Evolutionary conservation across 2,888 invertebrate species (phyloP), one percentile per base, ranked within the genome.

Genomic region (Chrysopilus asiliformis): DNA sequence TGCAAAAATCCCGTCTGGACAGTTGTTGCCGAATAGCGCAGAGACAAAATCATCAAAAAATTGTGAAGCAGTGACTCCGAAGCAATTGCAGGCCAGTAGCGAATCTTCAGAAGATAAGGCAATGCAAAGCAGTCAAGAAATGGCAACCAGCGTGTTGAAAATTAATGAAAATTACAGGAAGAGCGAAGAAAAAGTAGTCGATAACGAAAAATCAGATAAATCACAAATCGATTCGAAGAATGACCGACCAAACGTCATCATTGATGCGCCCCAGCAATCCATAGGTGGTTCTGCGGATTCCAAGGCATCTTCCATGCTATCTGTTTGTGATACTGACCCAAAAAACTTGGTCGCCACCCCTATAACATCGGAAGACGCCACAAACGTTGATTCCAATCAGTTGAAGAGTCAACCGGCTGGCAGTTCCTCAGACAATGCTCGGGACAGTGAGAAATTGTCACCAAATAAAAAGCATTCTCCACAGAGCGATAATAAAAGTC

Each of bases 161-260:
- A 28, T 44, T 2, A 45, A 45, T 28, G 45, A 47, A 32, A 44
- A 43, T 13, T 42, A 38, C n/a, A 40, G 39, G 13, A 41, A 35
- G 13, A n/a, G 12, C 14, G 28, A 38, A 20, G 12, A 20, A 19
- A 10, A 35, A 16, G 14, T 13, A 19, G 8, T 7, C n/a, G 5
- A 31, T 3, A 20, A 13, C 13, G 8, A 12, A 28, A 25, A 6
- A n/a, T 4, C 19, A 18, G 25, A 10, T 13, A 29, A 17, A 20
- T 27, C 20, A 7, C 7, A 10, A 29, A 22, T 22, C 13, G 25
- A 39, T 8, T 10, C 32, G 24, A 26, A 10, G 10, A 18, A 34
- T 2, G 33, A 33, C 15, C 38, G 47, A 4, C 45, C 47, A 12
- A 47, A 47, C 39, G 47, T 47, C 3, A 47, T 47, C 22, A 42